Base-by-base conservation (phyloP, 2,797 vertebrate species). In the Sebastes itinus region DNA sequence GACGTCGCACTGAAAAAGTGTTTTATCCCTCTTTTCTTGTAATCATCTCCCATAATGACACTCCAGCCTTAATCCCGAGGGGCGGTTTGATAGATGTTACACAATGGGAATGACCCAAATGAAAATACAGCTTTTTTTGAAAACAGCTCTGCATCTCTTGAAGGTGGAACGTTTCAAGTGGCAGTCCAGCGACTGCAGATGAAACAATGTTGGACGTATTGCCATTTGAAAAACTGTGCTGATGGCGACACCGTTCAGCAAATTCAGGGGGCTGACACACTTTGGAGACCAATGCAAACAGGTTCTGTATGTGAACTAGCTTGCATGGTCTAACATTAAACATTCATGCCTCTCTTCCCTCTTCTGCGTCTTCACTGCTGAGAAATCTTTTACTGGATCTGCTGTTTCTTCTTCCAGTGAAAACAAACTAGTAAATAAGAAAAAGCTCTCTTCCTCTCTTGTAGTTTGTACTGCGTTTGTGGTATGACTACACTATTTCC, bases 11-110 rank as follows among this genome's bases (percentile, higher is more conserved):
- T 55, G 68, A 35, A 77, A 86, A 83, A 49, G 13, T 2, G 30
- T 62, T 86, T 67, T 62, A 82, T 58, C 55, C 58, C 42, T 71
- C 59, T 72, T 82, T 77, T 80, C 67, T 85, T 77, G 35, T 82
- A 80, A 88, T 89, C 61, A 83, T 83, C 76, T 58, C 71, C 75
- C 30, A 23, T 83, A 87, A 91, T 88, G 66, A 79, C 66, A 74
- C 63, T 83, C 52, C 46, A 81, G 71, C 61, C 30, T 62, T 54
- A 69, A 86, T 90, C 81, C 77, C 59, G 8, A 2, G 18, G 65
- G 75, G 62, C 7, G 28, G 64, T 75, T 79, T 78, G 81, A 86
- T 33, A 62, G 68, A 80, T 83, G 72, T 71, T 54, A 25, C 16
- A 58, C 33, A 38, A 59, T 49, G 58, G 67, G 35, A 86, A 73